A percentile compares a stretch with the other conserved stretches of the same genome.
These are phyloP conservation scores for Ptilodon capucinus DNA, from an alignment of 2,888 invertebrate genomes.

Conservation along the genomic window DNA sequence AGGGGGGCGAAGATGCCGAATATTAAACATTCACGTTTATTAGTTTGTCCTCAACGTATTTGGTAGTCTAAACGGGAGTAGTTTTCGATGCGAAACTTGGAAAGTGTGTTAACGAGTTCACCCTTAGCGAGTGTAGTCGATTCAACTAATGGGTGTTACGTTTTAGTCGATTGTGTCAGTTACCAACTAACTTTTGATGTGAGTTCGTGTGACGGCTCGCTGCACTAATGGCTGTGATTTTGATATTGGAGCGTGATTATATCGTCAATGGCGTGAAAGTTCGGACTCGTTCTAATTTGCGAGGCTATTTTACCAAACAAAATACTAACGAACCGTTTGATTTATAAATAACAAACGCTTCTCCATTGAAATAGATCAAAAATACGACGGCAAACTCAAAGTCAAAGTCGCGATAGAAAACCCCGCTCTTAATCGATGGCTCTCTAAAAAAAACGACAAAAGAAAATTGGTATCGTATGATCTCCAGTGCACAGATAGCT, in stretches of 20 bases:
- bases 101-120: slow-evolving; percentile 77
- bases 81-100: slow-evolving; percentile 70
- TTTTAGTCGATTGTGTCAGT: slow-evolving; percentile 58
- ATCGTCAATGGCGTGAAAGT: slow-evolving; percentile 2
- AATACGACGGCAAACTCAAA: slow-evolving; percentile 20
- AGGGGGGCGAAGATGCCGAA: slow-evolving; percentile 69
- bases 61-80: slow-evolving; percentile 75
- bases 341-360: slow-evolving; percentile 9
- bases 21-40: slow-evolving; percentile 82
- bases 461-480: slow-evolving; percentile 73
- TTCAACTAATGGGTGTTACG: slow-evolving; percentile 68
- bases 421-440: slow-evolving; percentile 46
- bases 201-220: slow-evolving; percentile 36
- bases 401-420: slow-evolving; percentile 17
- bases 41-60: slow-evolving; percentile 79
- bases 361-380: slow-evolving; percentile 32
- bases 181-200: slow-evolving; percentile 44
- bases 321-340: no score
- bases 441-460: slow-evolving; percentile 49
- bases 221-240: slow-evolving; percentile 36
- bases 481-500: slow-evolving; percentile 65
- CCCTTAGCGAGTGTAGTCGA: slow-evolving; percentile 57
- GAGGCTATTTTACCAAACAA: no score
- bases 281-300: no score
- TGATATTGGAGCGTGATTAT: slow-evolving; percentile 13